A percentile compares a stretch with the other conserved stretches of the same genome.
Conservation (phyloP, 2,797 vertebrate genomes). For the Rhinella marina region DNA sequence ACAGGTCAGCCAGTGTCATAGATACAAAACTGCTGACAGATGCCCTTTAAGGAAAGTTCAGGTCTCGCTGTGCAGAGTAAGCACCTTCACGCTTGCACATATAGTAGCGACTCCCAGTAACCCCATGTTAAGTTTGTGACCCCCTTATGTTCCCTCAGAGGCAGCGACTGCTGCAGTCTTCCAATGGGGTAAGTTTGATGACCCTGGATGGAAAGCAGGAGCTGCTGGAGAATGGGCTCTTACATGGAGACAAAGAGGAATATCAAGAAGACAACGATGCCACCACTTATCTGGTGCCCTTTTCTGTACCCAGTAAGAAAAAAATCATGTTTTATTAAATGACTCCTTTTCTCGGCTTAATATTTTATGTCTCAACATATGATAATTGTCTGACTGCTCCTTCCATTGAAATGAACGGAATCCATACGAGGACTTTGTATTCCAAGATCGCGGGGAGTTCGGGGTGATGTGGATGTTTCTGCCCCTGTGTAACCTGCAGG, state of each 20-base stretch:
- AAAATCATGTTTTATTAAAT: neutral
- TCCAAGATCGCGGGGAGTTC: neutral
- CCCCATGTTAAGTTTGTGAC: neutral
- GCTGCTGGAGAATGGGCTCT: conserved; percentile 88
- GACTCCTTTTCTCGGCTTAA: neutral
- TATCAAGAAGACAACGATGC: conserved; percentile 72
- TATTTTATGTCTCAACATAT: neutral
- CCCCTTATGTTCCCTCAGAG: conserved; percentile 76
- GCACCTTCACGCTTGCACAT: neutral
- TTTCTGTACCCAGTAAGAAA: conserved; percentile 84
- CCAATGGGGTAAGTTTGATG: conserved; percentile 84
- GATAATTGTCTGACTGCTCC: neutral
- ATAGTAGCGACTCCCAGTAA: neutral
- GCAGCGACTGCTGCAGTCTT: conserved; percentile 90
- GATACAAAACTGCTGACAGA: no score
- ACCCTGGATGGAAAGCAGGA: conserved; percentile 87
- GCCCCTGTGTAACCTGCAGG: neutral
- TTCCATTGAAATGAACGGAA: no score
- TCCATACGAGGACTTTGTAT: no score
- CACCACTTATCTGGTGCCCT: conserved; percentile 83
- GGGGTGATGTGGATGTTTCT: neutral
- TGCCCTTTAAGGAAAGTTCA: no score
- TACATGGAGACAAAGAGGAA: conserved; percentile 84
- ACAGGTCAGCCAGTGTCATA: no score
- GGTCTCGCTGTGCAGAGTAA: neutral